phyloP scores from a whole-genome alignment of 2,113 vertebrate species.

The zebrafish (Danio rerio) region DNA sequence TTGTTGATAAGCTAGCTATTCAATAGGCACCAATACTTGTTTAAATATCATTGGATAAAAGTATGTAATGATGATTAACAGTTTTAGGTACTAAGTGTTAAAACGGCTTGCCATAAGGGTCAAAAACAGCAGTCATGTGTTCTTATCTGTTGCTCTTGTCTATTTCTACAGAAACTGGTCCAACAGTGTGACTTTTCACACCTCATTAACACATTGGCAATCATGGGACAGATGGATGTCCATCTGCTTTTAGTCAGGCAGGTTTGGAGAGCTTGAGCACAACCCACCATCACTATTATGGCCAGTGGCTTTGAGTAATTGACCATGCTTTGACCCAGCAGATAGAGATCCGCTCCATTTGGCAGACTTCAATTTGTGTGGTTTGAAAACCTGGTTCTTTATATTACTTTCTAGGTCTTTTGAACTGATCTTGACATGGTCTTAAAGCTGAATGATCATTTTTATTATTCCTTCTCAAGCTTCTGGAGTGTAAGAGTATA shows the following conservation, averaged over 20 bases:
- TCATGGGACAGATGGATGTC: background rate
- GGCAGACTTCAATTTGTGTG: background rate
- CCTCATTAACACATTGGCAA: background rate
- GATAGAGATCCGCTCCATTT: background rate
- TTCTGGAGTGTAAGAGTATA: background rate
- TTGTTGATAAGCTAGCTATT: no score
- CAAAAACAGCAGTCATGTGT: background rate
- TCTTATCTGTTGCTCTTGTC: background rate
- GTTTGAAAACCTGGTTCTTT: slow-evolving; percentile 1
- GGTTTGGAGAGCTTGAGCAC: background rate
- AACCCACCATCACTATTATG: background rate
- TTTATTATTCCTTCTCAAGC: background rate
- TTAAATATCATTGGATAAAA: no score
- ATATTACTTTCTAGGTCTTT: background rate
- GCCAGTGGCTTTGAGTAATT: slow-evolving; percentile 19
- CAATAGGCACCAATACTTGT: no score
- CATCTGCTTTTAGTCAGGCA: background rate
- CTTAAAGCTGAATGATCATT: slow-evolving; percentile 27
- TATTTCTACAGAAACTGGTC: background rate
- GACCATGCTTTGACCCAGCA: slow-evolving; percentile 12
- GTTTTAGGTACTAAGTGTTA: background rate
- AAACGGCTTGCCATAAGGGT: background rate
- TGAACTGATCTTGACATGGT: background rate
- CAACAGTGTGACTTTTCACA: background rate
- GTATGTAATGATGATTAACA: no score